Base-by-base conservation (phyloP, 2,888 invertebrate species). In the Agelastica alni region DNA sequence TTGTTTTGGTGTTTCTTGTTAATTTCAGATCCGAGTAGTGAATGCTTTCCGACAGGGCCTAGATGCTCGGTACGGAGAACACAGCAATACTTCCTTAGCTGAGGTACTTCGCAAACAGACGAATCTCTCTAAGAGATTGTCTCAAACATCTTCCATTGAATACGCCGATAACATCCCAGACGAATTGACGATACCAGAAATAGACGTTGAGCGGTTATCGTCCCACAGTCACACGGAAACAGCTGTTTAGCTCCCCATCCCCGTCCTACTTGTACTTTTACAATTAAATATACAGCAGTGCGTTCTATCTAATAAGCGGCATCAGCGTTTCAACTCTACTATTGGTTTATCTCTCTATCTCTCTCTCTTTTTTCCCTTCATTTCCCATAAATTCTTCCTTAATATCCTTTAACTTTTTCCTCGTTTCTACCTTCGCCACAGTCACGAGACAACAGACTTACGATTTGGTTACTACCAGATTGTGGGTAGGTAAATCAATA, bases 31-130 rank as follows among this genome's bases (percentile, higher is more conserved):
- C 82, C 96, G 98, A 85, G 98, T 98, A 85, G 97, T 99, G 83
- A 98, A 98, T 85, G 98, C 98, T 84, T 99, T 98, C 88, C 96
- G 98, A 81, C 96, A 96, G 87, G 97, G 97, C 81, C 88, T 97
- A 82, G 96, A 96, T 83, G 88, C 93, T 79, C 91, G 94, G 76
- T 88, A 87, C 77, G 91, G 93, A 81, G 93, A 93, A 82, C 89
- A 91, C 81, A 90, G 90, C 78, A 92, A 90, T 84, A 89, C 91
- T 78, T 91, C 93, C 80, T 85, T 93, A 78, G 93, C 93, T 62
- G 93, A 93, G 82, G 93, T 92, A 78, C 87, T 93, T 75, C 90
- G 93, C 79, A 94, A 93, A 83, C 93, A 94, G 85, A 88, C 93
- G 75, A 92, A 93, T 78, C 85, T 93, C 70, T 89, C 88, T 78